phyloP scores from a whole-genome alignment of 2,113 vertebrate genomes.

The Piprites chloris region DNA sequence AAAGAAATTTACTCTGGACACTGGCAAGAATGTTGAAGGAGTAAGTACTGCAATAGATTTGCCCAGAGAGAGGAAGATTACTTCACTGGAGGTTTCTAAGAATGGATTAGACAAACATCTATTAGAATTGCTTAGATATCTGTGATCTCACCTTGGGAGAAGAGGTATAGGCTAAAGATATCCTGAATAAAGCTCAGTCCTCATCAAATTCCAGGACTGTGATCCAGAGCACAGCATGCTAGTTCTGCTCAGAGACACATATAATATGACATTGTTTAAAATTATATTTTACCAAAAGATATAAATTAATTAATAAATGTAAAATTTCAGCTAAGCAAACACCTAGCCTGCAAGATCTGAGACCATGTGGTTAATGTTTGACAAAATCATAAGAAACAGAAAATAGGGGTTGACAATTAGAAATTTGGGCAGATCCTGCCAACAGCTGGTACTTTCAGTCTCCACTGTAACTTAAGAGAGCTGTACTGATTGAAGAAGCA shows the following conservation, averaged over 20 bases:
- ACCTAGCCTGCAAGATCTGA: neutral
- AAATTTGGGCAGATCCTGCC: neutral
- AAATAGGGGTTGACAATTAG: neutral
- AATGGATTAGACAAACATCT: neutral
- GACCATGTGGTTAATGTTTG: neutral
- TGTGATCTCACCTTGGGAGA: neutral
- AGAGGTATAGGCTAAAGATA: neutral
- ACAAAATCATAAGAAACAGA: neutral
- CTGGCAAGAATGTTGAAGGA: neutral
- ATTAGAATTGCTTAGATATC: neutral
- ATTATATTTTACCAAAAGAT: neutral
- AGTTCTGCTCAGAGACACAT: neutral
- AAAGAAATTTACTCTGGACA: neutral
- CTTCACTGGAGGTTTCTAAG: slow-evolving; percentile 1
- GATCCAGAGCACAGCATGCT: neutral
- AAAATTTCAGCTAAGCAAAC: neutral
- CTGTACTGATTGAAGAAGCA: neutral
- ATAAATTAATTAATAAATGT: neutral
- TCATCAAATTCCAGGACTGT: neutral
- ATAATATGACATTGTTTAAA: neutral
- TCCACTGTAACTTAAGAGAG: neutral
- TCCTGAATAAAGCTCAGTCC: neutral
- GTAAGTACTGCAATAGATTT: slow-evolving; percentile 11
- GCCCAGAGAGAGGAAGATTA: neutral
- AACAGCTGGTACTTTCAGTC: neutral